Evolutionary conservation across 1,140 invertebrate species (phyloP).

Genomic region (Latrodectus geometricus): DNA sequence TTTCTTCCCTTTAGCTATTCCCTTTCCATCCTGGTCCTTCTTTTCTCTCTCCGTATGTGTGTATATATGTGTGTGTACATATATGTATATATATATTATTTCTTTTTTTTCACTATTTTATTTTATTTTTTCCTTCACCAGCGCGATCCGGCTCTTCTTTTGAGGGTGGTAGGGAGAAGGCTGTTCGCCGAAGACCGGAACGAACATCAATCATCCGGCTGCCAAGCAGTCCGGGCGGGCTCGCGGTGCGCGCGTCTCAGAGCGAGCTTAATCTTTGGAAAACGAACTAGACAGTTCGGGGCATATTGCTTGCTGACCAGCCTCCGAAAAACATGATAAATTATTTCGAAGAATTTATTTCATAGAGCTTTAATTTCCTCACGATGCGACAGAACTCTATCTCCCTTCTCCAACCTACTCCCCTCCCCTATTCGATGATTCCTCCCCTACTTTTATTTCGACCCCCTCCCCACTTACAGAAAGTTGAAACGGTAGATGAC

Average conservation of each 20-base stretch:
- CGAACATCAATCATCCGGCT: conserved; percentile 60
- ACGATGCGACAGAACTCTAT: conserved; percentile 54
- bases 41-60: conserved; percentile 11
- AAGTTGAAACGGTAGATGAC: conserved; percentile 25
- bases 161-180: not conserved
- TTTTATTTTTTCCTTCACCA: conserved; percentile 16
- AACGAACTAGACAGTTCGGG: conserved; percentile 61
- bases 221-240: conserved; percentile 47
- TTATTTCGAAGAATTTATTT: conserved; percentile 63
- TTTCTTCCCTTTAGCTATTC: not conserved
- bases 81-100: conserved; percentile 44
- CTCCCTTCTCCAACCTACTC: not conserved
- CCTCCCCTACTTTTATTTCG: conserved; percentile 14
- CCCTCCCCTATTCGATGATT: conserved; percentile 33
- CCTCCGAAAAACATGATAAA: conserved; percentile 61
- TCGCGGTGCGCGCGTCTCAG: conserved; percentile 10
- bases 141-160: conserved; percentile 29
- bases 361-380: conserved; percentile 62
- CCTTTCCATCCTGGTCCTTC: conserved; percentile 14
- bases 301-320: conserved; percentile 60
- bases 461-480: not conserved
- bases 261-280: conserved; percentile 61
- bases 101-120: not conserved
- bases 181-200: conserved; percentile 34
- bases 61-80: conserved; percentile 6